phyloP scores from a whole-genome alignment of 2,888 invertebrate genomes.

The Dasysyrphus albostriatus region DNA sequence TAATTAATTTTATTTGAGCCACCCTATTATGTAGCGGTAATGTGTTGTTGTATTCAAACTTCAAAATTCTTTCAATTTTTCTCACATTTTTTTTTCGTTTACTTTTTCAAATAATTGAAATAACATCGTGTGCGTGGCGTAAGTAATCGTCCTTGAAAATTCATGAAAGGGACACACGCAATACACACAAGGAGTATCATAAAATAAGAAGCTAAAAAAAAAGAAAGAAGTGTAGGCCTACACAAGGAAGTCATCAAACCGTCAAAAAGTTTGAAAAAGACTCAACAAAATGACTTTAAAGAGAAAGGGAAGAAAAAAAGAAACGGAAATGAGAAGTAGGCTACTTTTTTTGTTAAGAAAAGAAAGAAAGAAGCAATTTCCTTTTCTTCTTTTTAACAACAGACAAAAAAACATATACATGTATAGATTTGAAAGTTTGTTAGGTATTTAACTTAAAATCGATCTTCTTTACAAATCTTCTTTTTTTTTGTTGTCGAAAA shows the following conservation, averaged over 20 bases:
- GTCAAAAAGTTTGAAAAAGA: slow-evolving; percentile 37
- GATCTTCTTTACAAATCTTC: neutral
- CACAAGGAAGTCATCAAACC: slow-evolving; percentile 63
- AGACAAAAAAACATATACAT: neutral
- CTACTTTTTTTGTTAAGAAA: neutral
- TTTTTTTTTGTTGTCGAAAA: neutral
- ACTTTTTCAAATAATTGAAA: slow-evolving; percentile 63
- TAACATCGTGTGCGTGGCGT: slow-evolving; percentile 45
- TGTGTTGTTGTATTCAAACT: slow-evolving; percentile 15
- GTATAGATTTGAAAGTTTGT: neutral
- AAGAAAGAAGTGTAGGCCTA: slow-evolving; percentile 19
- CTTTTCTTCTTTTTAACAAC: slow-evolving; percentile 23
- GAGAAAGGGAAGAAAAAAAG: neutral
- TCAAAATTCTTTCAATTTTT: slow-evolving; percentile 21
- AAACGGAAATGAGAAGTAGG: slow-evolving; percentile 47
- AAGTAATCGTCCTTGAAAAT: slow-evolving; percentile 45
- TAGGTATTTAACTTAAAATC: neutral
- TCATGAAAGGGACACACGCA: slow-evolving; percentile 23
- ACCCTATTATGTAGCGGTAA: neutral
- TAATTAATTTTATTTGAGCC: no score
- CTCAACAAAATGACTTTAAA: slow-evolving; percentile 9
- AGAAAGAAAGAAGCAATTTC: slow-evolving; percentile 51
- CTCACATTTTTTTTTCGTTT: neutral
- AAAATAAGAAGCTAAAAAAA: neutral
- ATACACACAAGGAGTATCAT: slow-evolving; percentile 8